These are phyloP conservation scores for Leptoclinus maculatus DNA, from an alignment of 2,797 vertebrate species.

Conservation along the genomic window DNA sequence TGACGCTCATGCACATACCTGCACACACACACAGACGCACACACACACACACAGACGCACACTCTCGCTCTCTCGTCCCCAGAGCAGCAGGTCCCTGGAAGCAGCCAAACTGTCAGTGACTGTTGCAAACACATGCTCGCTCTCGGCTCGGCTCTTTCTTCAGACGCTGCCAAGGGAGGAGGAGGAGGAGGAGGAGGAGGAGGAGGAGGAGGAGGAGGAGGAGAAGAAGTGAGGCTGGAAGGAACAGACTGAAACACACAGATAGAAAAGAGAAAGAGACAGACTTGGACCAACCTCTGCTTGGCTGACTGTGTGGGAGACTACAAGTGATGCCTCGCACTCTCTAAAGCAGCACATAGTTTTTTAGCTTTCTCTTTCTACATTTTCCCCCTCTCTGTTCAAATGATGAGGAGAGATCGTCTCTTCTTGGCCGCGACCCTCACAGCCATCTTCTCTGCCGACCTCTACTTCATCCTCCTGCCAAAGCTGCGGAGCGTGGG, in stretches of 20 bases:
- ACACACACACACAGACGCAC: background rate
- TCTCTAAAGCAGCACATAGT: constrained; percentile 36
- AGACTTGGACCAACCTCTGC: constrained; percentile 56
- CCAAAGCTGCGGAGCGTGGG: constrained; percentile 84
- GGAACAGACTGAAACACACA: constrained; percentile 59
- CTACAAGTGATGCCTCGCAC: constrained; percentile 64
- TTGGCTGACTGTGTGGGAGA: constrained; percentile 56
- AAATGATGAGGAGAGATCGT: constrained; percentile 88
- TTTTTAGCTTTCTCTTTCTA: background rate
- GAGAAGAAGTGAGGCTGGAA: constrained; percentile 54
- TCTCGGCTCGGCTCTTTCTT: constrained; percentile 66
- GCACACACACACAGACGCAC: constrained; percentile 54
- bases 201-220: constrained; percentile 56
- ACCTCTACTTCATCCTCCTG: constrained; percentile 93
- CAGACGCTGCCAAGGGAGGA: constrained; percentile 63
- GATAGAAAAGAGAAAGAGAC: constrained; percentile 44
- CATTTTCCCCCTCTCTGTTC: constrained; percentile 6
- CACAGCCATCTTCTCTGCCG: constrained; percentile 87
- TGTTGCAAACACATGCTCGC: constrained; percentile 70
- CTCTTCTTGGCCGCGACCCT: constrained; percentile 86
- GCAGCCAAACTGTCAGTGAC: constrained; percentile 74
- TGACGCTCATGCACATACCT: constrained; percentile 58
- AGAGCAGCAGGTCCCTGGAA: constrained; percentile 75
- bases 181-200: constrained; percentile 41
- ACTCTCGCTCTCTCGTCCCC: constrained; percentile 33